Percentiles rank a stretch among this genome's conserved stretches.
These are phyloP conservation scores for Oscheius myriophilus DNA, from an alignment of 2,888 invertebrate species.

Conservation along the genomic window DNA sequence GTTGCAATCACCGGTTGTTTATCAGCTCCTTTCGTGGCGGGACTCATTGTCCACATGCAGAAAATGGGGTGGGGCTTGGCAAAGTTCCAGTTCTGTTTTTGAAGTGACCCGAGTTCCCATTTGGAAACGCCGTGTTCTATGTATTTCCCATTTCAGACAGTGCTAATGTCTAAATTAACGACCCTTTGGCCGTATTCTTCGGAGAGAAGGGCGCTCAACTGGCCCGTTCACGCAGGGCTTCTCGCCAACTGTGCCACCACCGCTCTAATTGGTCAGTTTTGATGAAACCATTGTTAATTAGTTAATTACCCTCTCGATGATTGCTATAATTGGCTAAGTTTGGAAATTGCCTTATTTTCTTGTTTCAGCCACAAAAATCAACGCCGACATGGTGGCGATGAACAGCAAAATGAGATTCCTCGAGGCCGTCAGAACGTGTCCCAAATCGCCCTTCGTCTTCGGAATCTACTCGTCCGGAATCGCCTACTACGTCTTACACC, in stretches of 20 bases:
- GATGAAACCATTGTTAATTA: not conserved
- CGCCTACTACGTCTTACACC: conserved; percentile 54
- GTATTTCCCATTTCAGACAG: conserved; percentile 11
- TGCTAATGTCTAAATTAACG: conserved; percentile 31
- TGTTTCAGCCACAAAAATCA: conserved; percentile 58
- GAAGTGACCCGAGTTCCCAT: too few species aligned
- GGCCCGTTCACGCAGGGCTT: conserved; percentile 58
- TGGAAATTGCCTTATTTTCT: not conserved
- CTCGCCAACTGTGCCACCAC: conserved; percentile 52
- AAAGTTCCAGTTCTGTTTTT: too few species aligned
- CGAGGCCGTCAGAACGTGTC: conserved; percentile 52
- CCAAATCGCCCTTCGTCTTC: conserved; percentile 60
- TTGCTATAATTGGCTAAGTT: not conserved
- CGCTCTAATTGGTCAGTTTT: conserved; percentile 48
- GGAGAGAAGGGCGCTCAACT: conserved; percentile 58
- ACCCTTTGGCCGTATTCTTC: conserved; percentile 29
- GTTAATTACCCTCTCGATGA: not conserved
- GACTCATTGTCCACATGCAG: too few species aligned
- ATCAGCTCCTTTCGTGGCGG: too few species aligned
- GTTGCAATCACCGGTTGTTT: too few species aligned
- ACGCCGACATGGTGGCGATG: conserved; percentile 58
- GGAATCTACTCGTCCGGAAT: conserved; percentile 60
- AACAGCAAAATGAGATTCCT: conserved; percentile 49
- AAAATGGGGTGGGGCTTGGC: too few species aligned
- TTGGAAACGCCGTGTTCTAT: not conserved